Base-by-base conservation (phyloP, 2,113 vertebrate species). In the Coreoperca whiteheadi region DNA sequence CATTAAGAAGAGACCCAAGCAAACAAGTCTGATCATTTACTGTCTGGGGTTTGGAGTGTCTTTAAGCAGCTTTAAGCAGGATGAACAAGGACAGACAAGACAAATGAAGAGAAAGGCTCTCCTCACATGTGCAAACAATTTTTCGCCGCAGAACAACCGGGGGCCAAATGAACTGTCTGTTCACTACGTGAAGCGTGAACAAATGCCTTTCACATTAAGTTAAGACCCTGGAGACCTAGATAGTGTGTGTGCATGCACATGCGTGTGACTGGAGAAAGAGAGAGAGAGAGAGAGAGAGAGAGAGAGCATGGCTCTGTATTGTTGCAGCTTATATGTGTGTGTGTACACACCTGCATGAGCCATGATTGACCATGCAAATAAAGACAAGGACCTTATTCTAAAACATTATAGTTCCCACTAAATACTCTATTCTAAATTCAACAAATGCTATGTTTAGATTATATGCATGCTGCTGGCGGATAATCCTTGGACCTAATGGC, bases 111-210 rank as follows among this genome's bases (percentile, higher is more conserved):
- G 64, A 88, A 63, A 57, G 77, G 68, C 65, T 88, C 86, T 50
- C 82, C 64, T 86, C 88, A 88, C 90, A 91, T 92, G 86, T 93
- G 90, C 88, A 91, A 94, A 92, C 88, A 89, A 88, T 94, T 92
- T 91, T 74, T 83, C 63, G 72, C 25, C 23, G 1, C 65, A 74
- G 84, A 83, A 88, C 56, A 81, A 88, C 82, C 74, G 61, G 74
- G 63, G 88, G 67, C 85, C 90, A 87, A 93, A 91, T 85, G 66
- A 92, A 88, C 83, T 88, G 89, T 93, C 88, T 88, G 85, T 65
- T 93, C 79, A 78, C 74, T 67, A 85, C 83, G 86, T 83, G 81
- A 92, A 86, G 87, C 85, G 64, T 87, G 88, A 91, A 93, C 72
- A 75, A 92, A 93, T 89, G 79, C 77, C 86, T 90, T 87, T 92